Evolutionary conservation across 1,140 invertebrate species (phyloP).

Genomic region (Drosophila micromelanica): DNA sequence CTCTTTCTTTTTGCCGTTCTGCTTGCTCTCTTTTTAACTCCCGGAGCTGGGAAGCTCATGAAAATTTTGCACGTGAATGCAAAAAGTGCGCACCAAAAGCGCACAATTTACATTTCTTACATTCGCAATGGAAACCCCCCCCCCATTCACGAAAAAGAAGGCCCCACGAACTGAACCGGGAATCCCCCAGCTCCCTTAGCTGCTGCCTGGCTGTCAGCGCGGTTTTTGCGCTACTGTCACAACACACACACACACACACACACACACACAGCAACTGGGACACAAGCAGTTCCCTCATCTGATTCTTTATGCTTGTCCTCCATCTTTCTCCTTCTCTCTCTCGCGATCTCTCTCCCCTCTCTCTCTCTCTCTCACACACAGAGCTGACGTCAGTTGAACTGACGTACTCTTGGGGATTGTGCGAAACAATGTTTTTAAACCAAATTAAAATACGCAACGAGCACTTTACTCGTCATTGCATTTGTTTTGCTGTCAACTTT

Average conservation of each 20-base stretch:
- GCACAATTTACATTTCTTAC: slow-evolving; percentile 80
- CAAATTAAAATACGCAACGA: slow-evolving; percentile 82
- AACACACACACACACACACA: slow-evolving; percentile 60
- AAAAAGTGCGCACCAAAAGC: slow-evolving; percentile 68
- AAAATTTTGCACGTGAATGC: slow-evolving; percentile 77
- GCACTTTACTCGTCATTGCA: slow-evolving; percentile 81
- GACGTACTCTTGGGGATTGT: slow-evolving; percentile 79
- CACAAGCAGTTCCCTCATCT: slow-evolving; percentile 26
- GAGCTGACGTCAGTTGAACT: slow-evolving; percentile 76
- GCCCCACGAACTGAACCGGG: slow-evolving; percentile 21
- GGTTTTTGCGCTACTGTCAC: slow-evolving; percentile 78
- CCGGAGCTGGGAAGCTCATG: slow-evolving; percentile 54
- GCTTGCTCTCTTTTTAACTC: slow-evolving; percentile 24
- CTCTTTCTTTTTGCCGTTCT: background rate
- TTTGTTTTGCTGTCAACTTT: slow-evolving; percentile 78
- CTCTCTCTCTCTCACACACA: slow-evolving; percentile 18
- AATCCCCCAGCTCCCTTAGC: slow-evolving; percentile 59
- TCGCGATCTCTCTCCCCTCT: too few species aligned
- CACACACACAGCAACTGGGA: slow-evolving; percentile 37
- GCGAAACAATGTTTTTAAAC: slow-evolving; percentile 81
- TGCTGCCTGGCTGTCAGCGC: slow-evolving; percentile 64
- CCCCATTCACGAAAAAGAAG: slow-evolving; percentile 14
- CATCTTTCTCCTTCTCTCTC: slow-evolving; percentile 1
- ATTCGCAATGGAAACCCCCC: slow-evolving; percentile 43
- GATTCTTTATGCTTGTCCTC: slow-evolving; percentile 38